phyloP scores from a whole-genome alignment of 2,797 vertebrate species.

The Anas georgica region DNA sequence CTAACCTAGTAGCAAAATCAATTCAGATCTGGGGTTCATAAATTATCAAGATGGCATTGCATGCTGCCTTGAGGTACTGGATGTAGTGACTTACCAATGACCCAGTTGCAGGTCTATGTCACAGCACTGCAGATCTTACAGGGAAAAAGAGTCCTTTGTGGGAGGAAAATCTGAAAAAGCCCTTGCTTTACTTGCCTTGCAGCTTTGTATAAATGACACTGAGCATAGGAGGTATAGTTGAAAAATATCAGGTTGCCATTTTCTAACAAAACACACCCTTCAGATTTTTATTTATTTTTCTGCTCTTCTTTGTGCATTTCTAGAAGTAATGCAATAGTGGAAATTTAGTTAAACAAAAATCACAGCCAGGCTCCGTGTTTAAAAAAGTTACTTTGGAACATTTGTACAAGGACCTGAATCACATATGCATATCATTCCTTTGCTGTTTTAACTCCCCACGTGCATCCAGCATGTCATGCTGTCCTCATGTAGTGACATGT shows the following conservation, averaged over 20 bases:
- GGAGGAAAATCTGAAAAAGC: not conserved
- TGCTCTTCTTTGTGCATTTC: not conserved
- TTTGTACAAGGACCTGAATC: conserved; percentile 14
- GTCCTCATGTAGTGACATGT: conserved; percentile 38
- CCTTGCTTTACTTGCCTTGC: not conserved
- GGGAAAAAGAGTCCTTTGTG: not conserved
- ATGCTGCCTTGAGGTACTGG: not conserved
- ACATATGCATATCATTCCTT: conserved; percentile 29
- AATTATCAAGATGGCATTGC: not conserved
- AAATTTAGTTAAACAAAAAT: not conserved
- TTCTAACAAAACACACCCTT: not conserved
- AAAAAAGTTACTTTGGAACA: not conserved
- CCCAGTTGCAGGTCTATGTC: not conserved
- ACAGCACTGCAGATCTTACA: not conserved
- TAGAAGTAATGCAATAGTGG: not conserved
- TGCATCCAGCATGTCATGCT: conserved; percentile 40
- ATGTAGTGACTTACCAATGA: not conserved
- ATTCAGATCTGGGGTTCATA: not conserved
- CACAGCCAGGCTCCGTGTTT: not conserved
- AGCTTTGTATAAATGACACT: not conserved
- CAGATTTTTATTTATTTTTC: not conserved
- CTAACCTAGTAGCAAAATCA: not conserved
- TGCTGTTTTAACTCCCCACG: conserved; percentile 52
- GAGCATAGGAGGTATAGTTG: not conserved
- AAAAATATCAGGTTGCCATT: not conserved